Evolutionary conservation across 2,888 invertebrate species (phyloP).

Genomic region (Agrypnus murinus): DNA sequence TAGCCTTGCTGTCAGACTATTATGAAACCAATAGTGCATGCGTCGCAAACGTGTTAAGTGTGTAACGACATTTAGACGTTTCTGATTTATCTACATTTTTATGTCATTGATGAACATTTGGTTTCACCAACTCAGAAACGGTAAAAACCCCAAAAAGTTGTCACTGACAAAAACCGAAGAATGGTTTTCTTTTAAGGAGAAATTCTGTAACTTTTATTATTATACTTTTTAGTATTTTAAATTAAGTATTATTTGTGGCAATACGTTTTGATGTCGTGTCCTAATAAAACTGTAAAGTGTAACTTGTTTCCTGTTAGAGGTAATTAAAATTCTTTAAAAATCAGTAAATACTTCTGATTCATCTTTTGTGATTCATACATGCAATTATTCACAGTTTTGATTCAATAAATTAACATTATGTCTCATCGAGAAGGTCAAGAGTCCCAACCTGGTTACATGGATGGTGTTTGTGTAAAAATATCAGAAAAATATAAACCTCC

Average conservation of each 20-base stretch:
- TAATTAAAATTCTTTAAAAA: conserved; percentile 16
- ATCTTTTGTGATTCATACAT: conserved; percentile 48
- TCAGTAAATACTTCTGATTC: conserved; percentile 48
- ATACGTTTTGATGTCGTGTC: conserved; percentile 31
- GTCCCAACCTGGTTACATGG: conserved; percentile 78
- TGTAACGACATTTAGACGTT: background rate
- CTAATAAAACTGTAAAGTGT: conserved; percentile 8
- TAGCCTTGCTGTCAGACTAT: too few species aligned
- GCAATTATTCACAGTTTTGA: conserved; percentile 43
- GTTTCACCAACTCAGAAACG: background rate
- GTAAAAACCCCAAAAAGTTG: conserved; percentile 11
- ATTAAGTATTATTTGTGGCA: conserved; percentile 34
- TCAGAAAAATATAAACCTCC: conserved; percentile 91
- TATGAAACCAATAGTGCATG: too few species aligned
- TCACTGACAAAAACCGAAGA: conserved; percentile 34
- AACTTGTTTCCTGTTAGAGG: conserved; percentile 17
- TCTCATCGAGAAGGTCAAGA: conserved; percentile 64
- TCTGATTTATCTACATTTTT: conserved; percentile 7
- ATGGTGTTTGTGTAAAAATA: conserved; percentile 91
- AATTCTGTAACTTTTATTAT: conserved; percentile 18
- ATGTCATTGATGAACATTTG: conserved; percentile 6
- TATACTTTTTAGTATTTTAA: conserved; percentile 25
- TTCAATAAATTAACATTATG: conserved; percentile 56
- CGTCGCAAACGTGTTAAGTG: background rate
- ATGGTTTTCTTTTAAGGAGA: conserved; percentile 25